Evolutionary conservation across 2,888 invertebrate species (phyloP), one percentile per base, ranked within the genome.

Genomic region (Ornithoptera alexandrae): DNA sequence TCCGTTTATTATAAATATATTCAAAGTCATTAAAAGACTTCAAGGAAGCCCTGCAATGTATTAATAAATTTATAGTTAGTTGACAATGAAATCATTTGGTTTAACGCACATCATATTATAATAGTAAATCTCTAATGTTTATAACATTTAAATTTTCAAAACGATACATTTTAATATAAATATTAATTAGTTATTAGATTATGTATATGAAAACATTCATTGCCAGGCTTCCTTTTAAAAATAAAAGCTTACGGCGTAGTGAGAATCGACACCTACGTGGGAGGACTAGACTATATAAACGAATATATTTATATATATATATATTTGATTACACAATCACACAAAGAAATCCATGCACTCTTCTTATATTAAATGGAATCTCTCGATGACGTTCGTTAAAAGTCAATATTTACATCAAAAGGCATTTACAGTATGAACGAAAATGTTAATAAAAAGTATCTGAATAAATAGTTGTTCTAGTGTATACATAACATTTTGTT

Each of bases 281-380:
- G 86, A 86, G 85, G 91, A 92, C 92, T 92, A 92, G 92, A 90
- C 84, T 86, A 88, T 90, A 90, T 80, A 83, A 86, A 85, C 79
- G 79, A 86, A 84, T 86, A 84, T 85, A 86, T 39, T 39, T 39
- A 39, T 39, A 8, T 10, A 30, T 4, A 10, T 39, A 39, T 39
- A 39, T 86, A 88, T 53, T 18, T 88, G 89, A 91, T 86, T 89
- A 86, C 81, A 89, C 90, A 90, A 84, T 88, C 91, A 92, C 86
- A 89, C 91, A 84, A 84, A 90, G 89, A 92, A 92, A 92, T 92
- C 90, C 92, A 92, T 85, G 89, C 92, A 92, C 90, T 86, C 90
- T 84, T 87, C 91, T 91, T 91, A 92, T 82, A 89, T 86, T 88
- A 92, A 91, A 92, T 92, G 92, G 92, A 92, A 92, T 92, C 92